These are phyloP conservation scores for Torymus auratus DNA, from an alignment of 2,888 invertebrate genomes.

Conservation along the genomic window DNA sequence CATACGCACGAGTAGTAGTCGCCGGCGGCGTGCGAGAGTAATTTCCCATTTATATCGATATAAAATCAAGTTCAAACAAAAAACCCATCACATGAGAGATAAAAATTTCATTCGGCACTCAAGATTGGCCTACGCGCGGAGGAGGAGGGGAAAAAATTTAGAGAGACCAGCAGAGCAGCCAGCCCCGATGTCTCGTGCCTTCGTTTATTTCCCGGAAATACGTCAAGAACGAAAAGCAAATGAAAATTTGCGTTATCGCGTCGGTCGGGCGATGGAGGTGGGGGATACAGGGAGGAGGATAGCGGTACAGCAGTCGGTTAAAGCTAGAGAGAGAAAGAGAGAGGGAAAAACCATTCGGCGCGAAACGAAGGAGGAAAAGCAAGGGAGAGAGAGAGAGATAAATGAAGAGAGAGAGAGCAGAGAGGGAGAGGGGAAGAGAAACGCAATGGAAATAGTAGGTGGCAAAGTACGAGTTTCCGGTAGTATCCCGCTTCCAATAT, in stretches of 20 bases:
- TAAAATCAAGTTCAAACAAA: slow-evolving; percentile 16
- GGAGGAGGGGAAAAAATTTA: slow-evolving; percentile 6
- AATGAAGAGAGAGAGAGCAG: slow-evolving; percentile 10
- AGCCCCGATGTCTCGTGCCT: too few relatives aligned
- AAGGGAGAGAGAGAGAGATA: slow-evolving; percentile 26
- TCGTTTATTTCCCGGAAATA: slow-evolving; percentile 53
- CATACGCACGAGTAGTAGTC: too few relatives aligned
- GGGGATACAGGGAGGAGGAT: neutral
- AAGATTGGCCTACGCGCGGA: slow-evolving; percentile 23
- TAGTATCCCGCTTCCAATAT: slow-evolving; percentile 72
- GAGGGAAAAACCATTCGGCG: neutral
- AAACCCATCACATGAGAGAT: slow-evolving; percentile 20
- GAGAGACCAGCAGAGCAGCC: neutral
- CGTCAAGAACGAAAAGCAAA: slow-evolving; percentile 46
- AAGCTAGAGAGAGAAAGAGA: slow-evolving; percentile 13
- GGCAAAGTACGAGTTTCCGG: slow-evolving; percentile 66
- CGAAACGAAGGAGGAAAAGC: slow-evolving; percentile 31
- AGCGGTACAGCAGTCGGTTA: neutral
- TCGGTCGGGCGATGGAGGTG: neutral
- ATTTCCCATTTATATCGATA: neutral
- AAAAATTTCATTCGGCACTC: slow-evolving; percentile 20
- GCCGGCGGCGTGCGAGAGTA: neutral
- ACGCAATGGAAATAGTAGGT: slow-evolving; percentile 12
- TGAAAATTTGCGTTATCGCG: slow-evolving; percentile 39
- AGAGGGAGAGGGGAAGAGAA: slow-evolving; percentile 10